phyloP scores from a whole-genome alignment of 2,888 invertebrate genomes.

The Cerastis rubricosa region DNA sequence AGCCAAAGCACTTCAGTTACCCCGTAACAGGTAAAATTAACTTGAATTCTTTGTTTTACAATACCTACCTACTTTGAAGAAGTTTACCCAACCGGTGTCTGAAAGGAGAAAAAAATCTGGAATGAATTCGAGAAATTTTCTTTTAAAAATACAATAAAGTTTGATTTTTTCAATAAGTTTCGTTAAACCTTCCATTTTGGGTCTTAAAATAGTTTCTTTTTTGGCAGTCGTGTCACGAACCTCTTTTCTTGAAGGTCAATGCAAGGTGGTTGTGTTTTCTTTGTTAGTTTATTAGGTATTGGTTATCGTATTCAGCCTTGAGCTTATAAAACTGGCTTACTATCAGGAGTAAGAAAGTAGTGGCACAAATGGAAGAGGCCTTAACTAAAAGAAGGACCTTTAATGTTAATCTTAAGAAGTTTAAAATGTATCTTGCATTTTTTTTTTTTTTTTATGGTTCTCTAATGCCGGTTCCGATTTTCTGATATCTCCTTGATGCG shows the following conservation, averaged over 20 bases:
- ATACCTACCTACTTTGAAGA: conserved; percentile 35
- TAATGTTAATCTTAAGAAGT: no score
- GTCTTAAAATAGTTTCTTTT: conserved; percentile 9
- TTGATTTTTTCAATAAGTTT: conserved; percentile 5
- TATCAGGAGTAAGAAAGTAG: no score
- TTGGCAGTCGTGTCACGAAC: conserved; percentile 1
- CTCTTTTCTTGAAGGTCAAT: neutral
- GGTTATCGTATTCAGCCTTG: no score
- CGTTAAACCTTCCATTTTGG: conserved; percentile 1
- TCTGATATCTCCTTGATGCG: no score
- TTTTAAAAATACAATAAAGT: neutral
- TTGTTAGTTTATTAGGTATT: neutral
- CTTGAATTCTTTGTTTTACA: conserved; percentile 43
- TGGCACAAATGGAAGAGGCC: no score
- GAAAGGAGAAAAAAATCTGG: neutral
- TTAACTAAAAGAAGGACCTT: no score
- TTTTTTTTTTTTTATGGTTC: no score
- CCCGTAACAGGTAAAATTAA: conserved; percentile 54
- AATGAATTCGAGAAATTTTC: conserved; percentile 8
- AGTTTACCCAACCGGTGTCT: conserved; percentile 28
- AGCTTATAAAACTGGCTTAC: no score
- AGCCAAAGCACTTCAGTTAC: conserved; percentile 51
- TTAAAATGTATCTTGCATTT: no score
- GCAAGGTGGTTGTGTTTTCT: neutral
- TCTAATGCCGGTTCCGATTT: no score